These are phyloP conservation scores for Dreissena rostriformis DNA, from an alignment of 1,140 invertebrate species.

Conservation along the genomic window DNA sequence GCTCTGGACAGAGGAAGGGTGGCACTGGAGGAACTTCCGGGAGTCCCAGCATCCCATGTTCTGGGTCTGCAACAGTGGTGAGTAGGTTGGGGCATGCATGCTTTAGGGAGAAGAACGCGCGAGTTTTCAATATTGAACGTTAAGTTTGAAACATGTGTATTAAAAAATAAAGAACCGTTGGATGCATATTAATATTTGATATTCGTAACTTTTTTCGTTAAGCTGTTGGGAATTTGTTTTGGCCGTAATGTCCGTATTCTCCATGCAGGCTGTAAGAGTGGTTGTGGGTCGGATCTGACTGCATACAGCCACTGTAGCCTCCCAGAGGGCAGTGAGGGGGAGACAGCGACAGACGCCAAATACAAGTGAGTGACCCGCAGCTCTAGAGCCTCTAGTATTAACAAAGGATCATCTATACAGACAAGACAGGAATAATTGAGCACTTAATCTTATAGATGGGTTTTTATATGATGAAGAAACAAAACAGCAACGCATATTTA, in stretches of 20 bases:
- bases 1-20: conserved; percentile 79
- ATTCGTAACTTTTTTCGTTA: no score
- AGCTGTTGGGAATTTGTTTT: no score
- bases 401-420: no score
- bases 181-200: background rate
- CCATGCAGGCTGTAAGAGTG: conserved; percentile 75
- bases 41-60: conserved; percentile 78
- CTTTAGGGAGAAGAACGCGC: no score
- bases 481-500: no score
- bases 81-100: background rate
- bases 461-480: no score
- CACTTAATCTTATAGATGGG: no score
- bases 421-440: no score
- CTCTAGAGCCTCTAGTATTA: no score
- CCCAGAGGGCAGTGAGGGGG: conserved; percentile 5
- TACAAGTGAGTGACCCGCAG: background rate
- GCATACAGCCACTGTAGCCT: conserved; percentile 72
- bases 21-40: conserved; percentile 77
- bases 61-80: conserved; percentile 79
- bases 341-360: background rate
- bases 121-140: no score
- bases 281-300: conserved; percentile 76
- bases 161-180: background rate
- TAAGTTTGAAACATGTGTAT: no score
- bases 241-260: no score